Evolutionary conservation across 2,888 invertebrate genomes (phyloP).

Genomic region (Geotrupes spiniger): DNA sequence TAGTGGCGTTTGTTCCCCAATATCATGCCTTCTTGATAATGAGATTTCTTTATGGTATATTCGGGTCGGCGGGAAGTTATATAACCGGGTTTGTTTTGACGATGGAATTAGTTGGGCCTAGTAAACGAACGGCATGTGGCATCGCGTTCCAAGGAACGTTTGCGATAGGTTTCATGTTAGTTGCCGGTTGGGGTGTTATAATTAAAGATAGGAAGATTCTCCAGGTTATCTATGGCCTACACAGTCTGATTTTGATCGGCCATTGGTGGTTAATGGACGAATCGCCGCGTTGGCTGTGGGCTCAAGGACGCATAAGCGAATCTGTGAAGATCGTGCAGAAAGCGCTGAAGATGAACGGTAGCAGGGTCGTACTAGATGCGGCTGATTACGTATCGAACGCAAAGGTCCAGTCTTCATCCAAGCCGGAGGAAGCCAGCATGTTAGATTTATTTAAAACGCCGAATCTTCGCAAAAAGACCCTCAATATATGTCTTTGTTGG

Average conservation of each 20-base stretch:
- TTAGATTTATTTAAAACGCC: constrained; percentile 77
- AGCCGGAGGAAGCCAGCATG: constrained; percentile 57
- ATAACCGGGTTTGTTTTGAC: constrained; percentile 66
- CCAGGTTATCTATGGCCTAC: constrained; percentile 77
- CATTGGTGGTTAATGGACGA: constrained; percentile 90
- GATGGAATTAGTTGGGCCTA: constrained; percentile 82
- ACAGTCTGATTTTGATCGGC: constrained; percentile 67
- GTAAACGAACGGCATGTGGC: constrained; percentile 76
- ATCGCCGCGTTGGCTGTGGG: constrained; percentile 86
- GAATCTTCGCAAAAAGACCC: constrained; percentile 71
- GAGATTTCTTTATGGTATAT: constrained; percentile 73
- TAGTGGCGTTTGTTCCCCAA: constrained; percentile 74
- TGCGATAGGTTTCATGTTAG: constrained; percentile 77
- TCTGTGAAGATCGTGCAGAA: constrained; percentile 72
- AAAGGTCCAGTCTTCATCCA: constrained; percentile 45
- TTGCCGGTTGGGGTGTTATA: constrained; percentile 78
- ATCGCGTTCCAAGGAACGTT: constrained; percentile 77
- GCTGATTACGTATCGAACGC: constrained; percentile 65
- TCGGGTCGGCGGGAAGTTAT: constrained; percentile 79
- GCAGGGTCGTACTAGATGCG: constrained; percentile 60
- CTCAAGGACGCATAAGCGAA: constrained; percentile 71
- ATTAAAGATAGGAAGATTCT: constrained; percentile 70
- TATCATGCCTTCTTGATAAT: constrained; percentile 69
- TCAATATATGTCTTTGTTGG: constrained; percentile 82
- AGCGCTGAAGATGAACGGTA: constrained; percentile 72